Evolutionary conservation across 2,797 vertebrate genomes (phyloP).

Genomic region (Hippocampus kuda): DNA sequence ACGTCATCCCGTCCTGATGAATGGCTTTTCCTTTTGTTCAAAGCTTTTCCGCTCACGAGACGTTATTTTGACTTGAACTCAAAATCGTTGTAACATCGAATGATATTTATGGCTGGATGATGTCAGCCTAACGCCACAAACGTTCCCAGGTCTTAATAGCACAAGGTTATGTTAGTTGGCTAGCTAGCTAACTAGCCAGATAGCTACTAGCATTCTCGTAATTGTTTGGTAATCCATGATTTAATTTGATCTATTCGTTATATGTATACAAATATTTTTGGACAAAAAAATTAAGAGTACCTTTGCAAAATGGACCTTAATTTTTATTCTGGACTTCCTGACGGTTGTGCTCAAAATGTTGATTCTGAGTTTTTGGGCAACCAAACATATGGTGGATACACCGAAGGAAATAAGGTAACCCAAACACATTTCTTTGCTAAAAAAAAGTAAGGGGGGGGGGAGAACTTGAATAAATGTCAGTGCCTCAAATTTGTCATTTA

Average conservation of each 20-base stretch:
- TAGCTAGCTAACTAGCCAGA: conserved; percentile 17
- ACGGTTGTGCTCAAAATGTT: conserved; percentile 56
- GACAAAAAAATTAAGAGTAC: neutral
- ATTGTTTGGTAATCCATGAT: neutral
- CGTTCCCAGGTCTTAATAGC: neutral
- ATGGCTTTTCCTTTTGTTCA: neutral
- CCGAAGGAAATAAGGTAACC: conserved; percentile 58
- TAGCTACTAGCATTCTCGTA: conserved; percentile 21
- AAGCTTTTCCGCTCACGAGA: neutral
- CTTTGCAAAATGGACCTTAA: conserved; percentile 59
- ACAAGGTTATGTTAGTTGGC: neutral
- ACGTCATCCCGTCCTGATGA: neutral
- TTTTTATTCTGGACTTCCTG: conserved; percentile 66
- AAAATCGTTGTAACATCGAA: neutral
- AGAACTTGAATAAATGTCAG: neutral
- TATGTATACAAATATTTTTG: no score
- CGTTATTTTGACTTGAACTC: neutral
- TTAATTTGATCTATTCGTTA: conserved; percentile 3
- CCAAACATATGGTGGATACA: conserved; percentile 53
- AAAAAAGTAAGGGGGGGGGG: neutral
- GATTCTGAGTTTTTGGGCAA: conserved; percentile 62
- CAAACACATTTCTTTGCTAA: neutral
- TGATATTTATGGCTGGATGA: neutral
- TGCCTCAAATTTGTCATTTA: neutral
- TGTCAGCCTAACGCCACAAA: neutral